Conservation (phyloP, 1,140 invertebrate genomes). For the Cyrtorhinus lividipennis region DNA sequence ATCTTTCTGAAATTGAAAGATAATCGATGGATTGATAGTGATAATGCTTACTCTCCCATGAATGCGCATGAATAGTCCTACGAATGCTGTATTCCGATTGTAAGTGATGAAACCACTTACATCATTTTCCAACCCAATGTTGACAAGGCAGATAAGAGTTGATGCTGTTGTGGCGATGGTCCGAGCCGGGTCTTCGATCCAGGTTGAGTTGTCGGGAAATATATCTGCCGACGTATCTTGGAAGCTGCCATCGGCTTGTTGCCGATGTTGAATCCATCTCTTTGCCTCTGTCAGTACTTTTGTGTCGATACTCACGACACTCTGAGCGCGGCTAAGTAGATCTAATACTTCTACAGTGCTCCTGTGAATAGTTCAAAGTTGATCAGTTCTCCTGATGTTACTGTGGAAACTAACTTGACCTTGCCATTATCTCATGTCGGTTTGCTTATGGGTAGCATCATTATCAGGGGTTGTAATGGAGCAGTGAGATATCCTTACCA, state of each 20-base stretch:
- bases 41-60: too few relatives aligned
- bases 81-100: not conserved
- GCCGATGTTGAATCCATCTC: slow-evolving; percentile 40
- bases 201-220: slow-evolving; percentile 20
- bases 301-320: slow-evolving; percentile 41
- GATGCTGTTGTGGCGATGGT: slow-evolving; percentile 42
- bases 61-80: too few relatives aligned
- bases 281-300: slow-evolving; percentile 39
- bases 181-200: slow-evolving; percentile 31
- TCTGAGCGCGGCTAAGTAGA: slow-evolving; percentile 40
- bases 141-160: slow-evolving; percentile 39
- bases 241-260: slow-evolving; percentile 42
- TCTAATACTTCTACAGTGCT: slow-evolving; percentile 41
- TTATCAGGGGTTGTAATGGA: too few relatives aligned
- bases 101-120: slow-evolving; percentile 23
- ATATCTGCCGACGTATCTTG: slow-evolving; percentile 38
- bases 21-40: too few relatives aligned
- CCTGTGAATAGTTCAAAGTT: slow-evolving; percentile 22
- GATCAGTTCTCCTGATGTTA: too few relatives aligned
- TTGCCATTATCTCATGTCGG: too few relatives aligned
- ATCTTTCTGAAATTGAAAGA: slow-evolving; percentile 32
- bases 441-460: too few relatives aligned
- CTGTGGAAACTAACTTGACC: too few relatives aligned
- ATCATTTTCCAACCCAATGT: slow-evolving; percentile 42
- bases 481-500: slow-evolving; percentile 24